Evolutionary conservation across 2,888 invertebrate species (phyloP).

Genomic region (Mimumesa dahlbomi): DNA sequence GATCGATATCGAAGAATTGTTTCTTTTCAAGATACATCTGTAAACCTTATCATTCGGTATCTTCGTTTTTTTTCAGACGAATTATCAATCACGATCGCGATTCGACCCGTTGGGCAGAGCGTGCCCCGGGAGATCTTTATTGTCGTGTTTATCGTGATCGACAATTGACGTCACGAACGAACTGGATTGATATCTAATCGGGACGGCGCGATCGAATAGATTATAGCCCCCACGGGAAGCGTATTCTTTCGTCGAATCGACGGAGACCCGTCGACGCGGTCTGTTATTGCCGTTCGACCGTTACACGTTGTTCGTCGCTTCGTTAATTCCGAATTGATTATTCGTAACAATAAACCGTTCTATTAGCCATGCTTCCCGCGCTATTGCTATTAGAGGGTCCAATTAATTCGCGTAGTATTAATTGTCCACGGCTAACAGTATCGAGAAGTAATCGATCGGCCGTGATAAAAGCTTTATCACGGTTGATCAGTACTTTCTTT

Average conservation of each 20-base stretch:
- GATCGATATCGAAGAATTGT: not conserved
- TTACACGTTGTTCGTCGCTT: constrained; percentile 39
- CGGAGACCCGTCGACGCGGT: not conserved
- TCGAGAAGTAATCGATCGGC: too few species aligned
- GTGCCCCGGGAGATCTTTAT: constrained; percentile 40
- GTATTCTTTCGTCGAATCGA: constrained; percentile 1
- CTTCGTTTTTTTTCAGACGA: not conserved
- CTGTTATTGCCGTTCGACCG: constrained; percentile 24
- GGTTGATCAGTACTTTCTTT: not conserved
- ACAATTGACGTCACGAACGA: constrained; percentile 42
- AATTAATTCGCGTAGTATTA: too few species aligned
- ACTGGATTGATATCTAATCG: constrained; percentile 50
- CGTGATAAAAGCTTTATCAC: too few species aligned
- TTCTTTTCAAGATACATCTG: not conserved
- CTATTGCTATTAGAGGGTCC: not conserved
- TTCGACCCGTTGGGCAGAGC: constrained; percentile 29
- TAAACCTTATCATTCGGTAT: not conserved
- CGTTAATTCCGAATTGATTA: constrained; percentile 43
- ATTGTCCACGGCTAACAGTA: too few species aligned
- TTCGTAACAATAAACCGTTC: constrained; percentile 34
- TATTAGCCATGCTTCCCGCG: not conserved
- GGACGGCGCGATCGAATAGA: constrained; percentile 41
- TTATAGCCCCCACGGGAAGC: constrained; percentile 20
- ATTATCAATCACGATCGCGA: constrained; percentile 25
- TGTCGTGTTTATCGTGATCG: constrained; percentile 45